Conservation (phyloP, 2,888 invertebrate species). For the Siphonodentalium dalli region DNA sequence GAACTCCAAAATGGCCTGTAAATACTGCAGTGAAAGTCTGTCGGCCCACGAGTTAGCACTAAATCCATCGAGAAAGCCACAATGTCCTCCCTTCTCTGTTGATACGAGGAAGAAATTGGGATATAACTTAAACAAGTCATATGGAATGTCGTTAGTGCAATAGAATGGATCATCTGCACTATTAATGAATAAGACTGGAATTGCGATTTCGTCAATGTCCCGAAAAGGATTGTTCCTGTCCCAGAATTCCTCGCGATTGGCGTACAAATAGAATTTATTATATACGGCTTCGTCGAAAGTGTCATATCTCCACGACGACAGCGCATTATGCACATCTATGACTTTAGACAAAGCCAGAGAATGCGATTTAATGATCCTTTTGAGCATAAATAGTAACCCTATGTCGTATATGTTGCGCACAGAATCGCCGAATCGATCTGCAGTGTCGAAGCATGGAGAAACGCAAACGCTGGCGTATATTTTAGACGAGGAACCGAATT, state of each 20-base stretch:
- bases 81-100: conserved; percentile 54
- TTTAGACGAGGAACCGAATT: conserved; percentile 54
- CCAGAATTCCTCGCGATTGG: conserved; percentile 50
- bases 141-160: conserved; percentile 40
- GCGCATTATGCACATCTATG: conserved; percentile 36
- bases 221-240: conserved; percentile 54
- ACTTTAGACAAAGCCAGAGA: conserved; percentile 35
- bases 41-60: conserved; percentile 43
- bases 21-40: conserved; percentile 40
- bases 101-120: conserved; percentile 54
- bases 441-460: conserved; percentile 45
- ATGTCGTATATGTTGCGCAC: conserved; percentile 37
- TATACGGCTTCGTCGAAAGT: conserved; percentile 44
- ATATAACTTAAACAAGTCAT: conserved; percentile 51
- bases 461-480: conserved; percentile 47
- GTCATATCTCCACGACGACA: conserved; percentile 33
- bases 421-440: conserved; percentile 28
- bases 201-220: conserved; percentile 55
- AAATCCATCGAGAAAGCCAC: conserved; percentile 48
- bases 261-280: conserved; percentile 37
- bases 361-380: conserved; percentile 41
- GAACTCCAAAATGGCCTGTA: conserved; percentile 43
- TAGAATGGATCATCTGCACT: conserved; percentile 56
- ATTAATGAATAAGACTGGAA: conserved; percentile 54
- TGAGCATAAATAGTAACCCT: conserved; percentile 38